Evolutionary conservation across 2,113 vertebrate genomes (phyloP).

Genomic region (Eonycteris spelaea): DNA sequence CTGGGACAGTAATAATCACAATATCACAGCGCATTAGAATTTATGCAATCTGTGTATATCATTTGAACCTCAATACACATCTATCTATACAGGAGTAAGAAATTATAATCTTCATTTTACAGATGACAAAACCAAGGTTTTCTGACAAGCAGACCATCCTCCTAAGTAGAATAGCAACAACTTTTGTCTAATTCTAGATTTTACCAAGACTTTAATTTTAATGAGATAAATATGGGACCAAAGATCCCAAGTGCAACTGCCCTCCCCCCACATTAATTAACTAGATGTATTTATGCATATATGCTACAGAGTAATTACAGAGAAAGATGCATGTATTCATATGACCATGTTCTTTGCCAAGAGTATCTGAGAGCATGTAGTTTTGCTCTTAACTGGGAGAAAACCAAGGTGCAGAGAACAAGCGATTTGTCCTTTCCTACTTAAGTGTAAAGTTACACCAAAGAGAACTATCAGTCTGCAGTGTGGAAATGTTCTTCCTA

Average conservation of each 20-base stretch:
- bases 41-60: neutral
- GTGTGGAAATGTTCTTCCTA: conserved; percentile 45
- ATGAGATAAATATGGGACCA: neutral
- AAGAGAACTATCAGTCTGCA: neutral
- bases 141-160: neutral
- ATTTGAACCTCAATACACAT: neutral
- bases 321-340: neutral
- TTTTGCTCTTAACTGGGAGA: neutral
- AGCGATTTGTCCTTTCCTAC: neutral
- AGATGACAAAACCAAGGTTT: neutral
- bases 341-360: neutral
- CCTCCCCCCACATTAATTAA: neutral
- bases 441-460: neutral
- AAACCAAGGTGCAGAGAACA: neutral
- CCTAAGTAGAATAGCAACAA: neutral
- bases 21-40: neutral
- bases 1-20: neutral
- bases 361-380: neutral
- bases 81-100: neutral
- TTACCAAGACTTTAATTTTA: conserved; percentile 23
- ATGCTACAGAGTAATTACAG: neutral
- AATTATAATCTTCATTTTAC: neutral
- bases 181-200: conserved; percentile 3
- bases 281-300: neutral
- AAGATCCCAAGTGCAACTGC: neutral